Conservation (phyloP, 1,140 invertebrate genomes). For the Ceratosolen solmsi region DNA sequence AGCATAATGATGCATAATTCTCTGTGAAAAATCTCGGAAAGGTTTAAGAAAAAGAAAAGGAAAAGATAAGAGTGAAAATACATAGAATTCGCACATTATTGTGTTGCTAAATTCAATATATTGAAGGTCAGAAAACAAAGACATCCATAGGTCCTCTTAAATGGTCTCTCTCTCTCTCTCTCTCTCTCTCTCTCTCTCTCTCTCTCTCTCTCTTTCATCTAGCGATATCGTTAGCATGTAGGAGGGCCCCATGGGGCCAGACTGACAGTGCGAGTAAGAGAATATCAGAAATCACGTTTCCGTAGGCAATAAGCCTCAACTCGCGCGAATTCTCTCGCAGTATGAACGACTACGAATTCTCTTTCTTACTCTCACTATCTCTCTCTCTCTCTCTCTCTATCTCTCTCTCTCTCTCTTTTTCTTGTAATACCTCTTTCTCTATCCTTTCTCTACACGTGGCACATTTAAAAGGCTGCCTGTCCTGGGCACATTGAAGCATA, state of each 20-base stretch:
- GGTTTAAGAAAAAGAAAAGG: background rate
- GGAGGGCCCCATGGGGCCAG: background rate
- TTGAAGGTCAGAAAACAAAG: background rate
- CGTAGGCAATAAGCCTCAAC: slow-evolving; percentile 37
- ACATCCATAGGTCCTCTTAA: background rate
- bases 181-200: background rate
- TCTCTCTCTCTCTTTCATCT: background rate
- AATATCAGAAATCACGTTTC: slow-evolving; percentile 42
- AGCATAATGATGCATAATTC: background rate
- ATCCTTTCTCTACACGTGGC: background rate
- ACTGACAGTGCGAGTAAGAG: background rate
- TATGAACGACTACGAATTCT: background rate
- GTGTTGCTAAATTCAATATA: slow-evolving; percentile 33
- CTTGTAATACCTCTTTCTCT: background rate
- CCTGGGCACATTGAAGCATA: background rate
- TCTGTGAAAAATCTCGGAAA: background rate
- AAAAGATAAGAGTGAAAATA: background rate
- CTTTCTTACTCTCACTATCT: background rate
- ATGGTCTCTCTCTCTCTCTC: background rate
- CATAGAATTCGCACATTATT: slow-evolving; percentile 12
- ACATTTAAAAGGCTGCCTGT: slow-evolving; percentile 4
- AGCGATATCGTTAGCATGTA: background rate
- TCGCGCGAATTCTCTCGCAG: slow-evolving; percentile 25
- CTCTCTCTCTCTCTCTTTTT: background rate
- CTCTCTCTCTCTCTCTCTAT: background rate